Percentiles rank a stretch among this genome's conserved stretches.
These are phyloP conservation scores for Cyclopterus lumpus DNA, from an alignment of 2,797 vertebrate species.

Conservation along the genomic window DNA sequence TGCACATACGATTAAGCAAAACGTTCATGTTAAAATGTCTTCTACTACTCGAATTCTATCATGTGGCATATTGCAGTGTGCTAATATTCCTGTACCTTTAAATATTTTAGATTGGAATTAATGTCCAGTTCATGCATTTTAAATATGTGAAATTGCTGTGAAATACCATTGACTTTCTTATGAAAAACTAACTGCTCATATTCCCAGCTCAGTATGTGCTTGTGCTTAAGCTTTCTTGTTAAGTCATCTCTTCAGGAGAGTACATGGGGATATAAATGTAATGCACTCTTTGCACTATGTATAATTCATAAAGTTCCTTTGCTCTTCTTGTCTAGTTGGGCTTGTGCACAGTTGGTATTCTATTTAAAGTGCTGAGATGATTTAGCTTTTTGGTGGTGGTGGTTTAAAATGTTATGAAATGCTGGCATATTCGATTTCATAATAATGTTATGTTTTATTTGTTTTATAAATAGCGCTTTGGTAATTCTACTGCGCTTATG, in stretches of 20 bases:
- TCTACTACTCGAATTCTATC: background rate
- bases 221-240: slow-evolving; percentile 46
- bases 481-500: background rate
- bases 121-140: background rate
- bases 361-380: slow-evolving; percentile 51
- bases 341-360: slow-evolving; percentile 34
- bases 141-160: slow-evolving; percentile 2
- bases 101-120: background rate
- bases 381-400: slow-evolving; percentile 37
- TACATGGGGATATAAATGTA: slow-evolving; percentile 57
- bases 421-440: background rate
- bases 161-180: slow-evolving; percentile 11
- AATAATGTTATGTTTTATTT: background rate
- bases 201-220: background rate
- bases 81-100: background rate
- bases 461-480: slow-evolving; percentile 6
- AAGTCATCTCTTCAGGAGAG: slow-evolving; percentile 56
- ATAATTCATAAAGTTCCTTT: slow-evolving; percentile 68
- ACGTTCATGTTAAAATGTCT: background rate
- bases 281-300: slow-evolving; percentile 66
- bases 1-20: background rate
- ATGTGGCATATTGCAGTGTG: background rate
- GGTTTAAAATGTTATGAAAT: slow-evolving; percentile 32
- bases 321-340: slow-evolving; percentile 38
- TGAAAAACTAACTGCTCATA: slow-evolving; percentile 9